Evolutionary conservation across 2,797 vertebrate species (phyloP).

Genomic region (Harpagifer antarcticus): DNA sequence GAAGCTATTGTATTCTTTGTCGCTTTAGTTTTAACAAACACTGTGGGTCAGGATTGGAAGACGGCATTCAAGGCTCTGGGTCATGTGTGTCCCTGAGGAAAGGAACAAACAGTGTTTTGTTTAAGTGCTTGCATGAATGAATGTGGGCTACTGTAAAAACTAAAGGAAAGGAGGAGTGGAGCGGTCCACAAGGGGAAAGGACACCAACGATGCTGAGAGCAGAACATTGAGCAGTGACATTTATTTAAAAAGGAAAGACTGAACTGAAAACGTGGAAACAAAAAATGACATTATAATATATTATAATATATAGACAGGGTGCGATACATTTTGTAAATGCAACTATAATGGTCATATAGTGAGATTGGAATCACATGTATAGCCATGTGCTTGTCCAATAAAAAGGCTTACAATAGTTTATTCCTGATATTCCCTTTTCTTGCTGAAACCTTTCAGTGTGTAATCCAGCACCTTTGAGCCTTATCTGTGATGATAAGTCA

Average conservation of each 20-base stretch:
- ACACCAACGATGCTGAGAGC: background rate
- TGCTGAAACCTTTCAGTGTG: conserved; percentile 17
- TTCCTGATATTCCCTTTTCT: background rate
- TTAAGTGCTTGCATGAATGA: background rate
- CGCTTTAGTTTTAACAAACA: background rate
- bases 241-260: background rate
- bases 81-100: conserved; percentile 1
- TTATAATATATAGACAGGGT: too few species aligned
- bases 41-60: background rate
- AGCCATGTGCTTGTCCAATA: background rate
- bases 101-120: background rate
- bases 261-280: background rate
- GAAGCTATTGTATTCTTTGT: background rate
- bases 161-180: background rate
- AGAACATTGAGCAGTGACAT: background rate
- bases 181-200: background rate
- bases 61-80: background rate
- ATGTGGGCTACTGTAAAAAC: background rate
- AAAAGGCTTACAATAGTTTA: background rate
- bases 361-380: background rate
- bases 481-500: conserved; percentile 24
- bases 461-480: conserved; percentile 18
- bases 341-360: background rate
- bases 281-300: too few species aligned
- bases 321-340: background rate